Evolutionary conservation across 1,140 invertebrate genomes (phyloP), one percentile per base, ranked within the genome.

Genomic region (Campoletis sonorensis): DNA sequence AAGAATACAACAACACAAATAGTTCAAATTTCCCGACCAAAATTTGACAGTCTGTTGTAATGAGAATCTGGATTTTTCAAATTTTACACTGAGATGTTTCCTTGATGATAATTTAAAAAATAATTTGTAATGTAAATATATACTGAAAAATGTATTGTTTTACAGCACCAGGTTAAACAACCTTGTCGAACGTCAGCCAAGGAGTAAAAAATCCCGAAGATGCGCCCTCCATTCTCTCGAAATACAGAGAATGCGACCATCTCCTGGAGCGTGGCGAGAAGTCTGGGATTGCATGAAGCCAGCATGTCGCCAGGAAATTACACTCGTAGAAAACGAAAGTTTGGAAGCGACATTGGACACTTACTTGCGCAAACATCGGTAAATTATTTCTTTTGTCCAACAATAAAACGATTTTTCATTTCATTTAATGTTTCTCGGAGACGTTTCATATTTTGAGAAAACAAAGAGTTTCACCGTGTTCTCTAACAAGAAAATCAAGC

Each of bases 201-300:
- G 96, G 82, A 97, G 95, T 89, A 97, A 97, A 88, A 98, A 98
- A 87, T 97, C 96, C 83, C 95, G 96, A 80, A 93, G 97, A 80
- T 98, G 97, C 92, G 94, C 95, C 5, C 90, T 98, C 11, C 97
- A 98, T 91, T 97, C 97, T 13, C 91, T 98, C 77, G 97, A 98
- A 88, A 95, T 96, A 30, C 97, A 97, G 85, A 94, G 96, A 23
- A 95, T 95, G 73, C 94, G 96, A 86, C 95, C 94, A 21, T 93
- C 94, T 70, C 92, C 94, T 40, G 94, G 94, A 64, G 94, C 95
- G 0, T 97, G 96, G 96, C 93, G 94, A 71, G 95, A 96, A 86
- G 95, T 97, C 0, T 98, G 98, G 98, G 96, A 97, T 82, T 95
- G 95, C 76, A 96, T 98, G 96, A 94, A 96, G 64, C 90, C 94